Evolutionary conservation across 92 coral and sea anemone species (phyloP), one percentile per base, ranked within the genome.

Genomic region (Epizoanthus rinbou): DNA sequence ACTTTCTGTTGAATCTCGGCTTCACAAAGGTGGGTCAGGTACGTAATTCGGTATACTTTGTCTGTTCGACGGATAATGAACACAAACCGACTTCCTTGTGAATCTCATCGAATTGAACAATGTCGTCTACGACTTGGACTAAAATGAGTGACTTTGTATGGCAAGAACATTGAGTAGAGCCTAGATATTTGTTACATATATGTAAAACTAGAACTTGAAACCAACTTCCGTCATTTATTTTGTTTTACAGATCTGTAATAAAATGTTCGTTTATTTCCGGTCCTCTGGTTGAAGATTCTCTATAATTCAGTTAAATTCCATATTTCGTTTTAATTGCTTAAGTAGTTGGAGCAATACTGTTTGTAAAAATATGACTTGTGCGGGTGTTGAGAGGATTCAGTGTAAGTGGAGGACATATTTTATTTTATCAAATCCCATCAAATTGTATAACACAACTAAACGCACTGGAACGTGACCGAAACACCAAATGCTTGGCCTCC

Each of bases 11-110:
- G 39, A 25, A 67, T 1, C 18, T n/a, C 0, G 18, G n/a, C 39
- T 25, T 67, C 41, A 1, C 47, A 67, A 67, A 67, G 73, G 71
- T 65, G 71, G 71, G 73, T 67, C 50, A 67, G 16, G 73, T 25
- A 14, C 39, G 15, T 16, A 5, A 33, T 33, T 37, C 16, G 73
- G 5, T 33, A 17, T 67, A 13, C 3, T 67, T 3, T 67, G 73
- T 24, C 47, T 67, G 73, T 67, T 67, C 50, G 1, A 67, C 47
- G 13, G 73, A 67, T 0, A 67, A 14, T 16, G 8, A 28, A 8
- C 35, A 19, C 11, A 10, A 66, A 67, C 43, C 31, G 39, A 33
- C 23, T 1, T 31, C 39, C 8, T 4, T 65, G 10, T 28, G 6
- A 33, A n/a, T 28, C 22, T 15, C 47, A 28, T 6, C 13, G 18